A percentile compares a stretch with the other conserved stretches of the same genome.
Conservation (phyloP, 2,797 vertebrate genomes). For the Pterois miles region DNA sequence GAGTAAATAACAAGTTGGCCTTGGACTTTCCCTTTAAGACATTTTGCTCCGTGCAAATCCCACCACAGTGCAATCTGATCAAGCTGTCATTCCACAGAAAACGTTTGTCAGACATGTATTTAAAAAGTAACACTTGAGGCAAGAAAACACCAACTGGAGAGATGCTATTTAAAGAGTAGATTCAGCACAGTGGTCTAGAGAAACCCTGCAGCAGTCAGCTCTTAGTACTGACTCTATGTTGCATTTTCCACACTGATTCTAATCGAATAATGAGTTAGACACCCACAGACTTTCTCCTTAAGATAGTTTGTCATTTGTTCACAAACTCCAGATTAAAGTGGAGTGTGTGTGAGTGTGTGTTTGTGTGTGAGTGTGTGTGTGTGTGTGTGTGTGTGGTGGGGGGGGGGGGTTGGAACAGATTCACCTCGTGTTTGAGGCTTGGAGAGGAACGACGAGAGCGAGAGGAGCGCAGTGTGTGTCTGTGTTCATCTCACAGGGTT, state of each 20-base stretch:
- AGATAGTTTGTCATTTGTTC: constrained; percentile 15
- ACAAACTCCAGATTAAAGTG: not conserved
- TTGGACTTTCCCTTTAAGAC: constrained; percentile 9
- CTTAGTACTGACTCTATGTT: not conserved
- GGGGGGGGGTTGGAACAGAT: constrained; percentile 10
- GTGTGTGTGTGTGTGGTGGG: not conserved
- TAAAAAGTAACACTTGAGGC: not conserved
- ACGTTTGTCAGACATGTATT: constrained; percentile 3
- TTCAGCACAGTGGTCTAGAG: not conserved
- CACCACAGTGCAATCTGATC: constrained; percentile 26
- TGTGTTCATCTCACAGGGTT: constrained; percentile 47
- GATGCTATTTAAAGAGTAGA: constrained; percentile 22
- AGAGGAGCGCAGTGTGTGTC: constrained; percentile 19
- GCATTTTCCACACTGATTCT: constrained; percentile 28
- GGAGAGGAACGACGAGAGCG: constrained; percentile 18
- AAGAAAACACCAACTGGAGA: constrained; percentile 3
- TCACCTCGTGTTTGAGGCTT: constrained; percentile 35
- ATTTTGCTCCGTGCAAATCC: constrained; percentile 2
- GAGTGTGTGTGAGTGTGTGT: too few relatives aligned
- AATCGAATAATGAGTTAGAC: not conserved
- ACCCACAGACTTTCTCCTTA: not conserved
- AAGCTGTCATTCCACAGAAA: constrained; percentile 16
- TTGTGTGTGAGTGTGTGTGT: too few relatives aligned
- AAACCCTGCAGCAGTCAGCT: not conserved
- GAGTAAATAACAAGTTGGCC: constrained; percentile 19